Evolutionary conservation across 1,140 invertebrate species (phyloP), one percentile per base, ranked within the genome.

Genomic region (Hydropsyche tenuis): DNA sequence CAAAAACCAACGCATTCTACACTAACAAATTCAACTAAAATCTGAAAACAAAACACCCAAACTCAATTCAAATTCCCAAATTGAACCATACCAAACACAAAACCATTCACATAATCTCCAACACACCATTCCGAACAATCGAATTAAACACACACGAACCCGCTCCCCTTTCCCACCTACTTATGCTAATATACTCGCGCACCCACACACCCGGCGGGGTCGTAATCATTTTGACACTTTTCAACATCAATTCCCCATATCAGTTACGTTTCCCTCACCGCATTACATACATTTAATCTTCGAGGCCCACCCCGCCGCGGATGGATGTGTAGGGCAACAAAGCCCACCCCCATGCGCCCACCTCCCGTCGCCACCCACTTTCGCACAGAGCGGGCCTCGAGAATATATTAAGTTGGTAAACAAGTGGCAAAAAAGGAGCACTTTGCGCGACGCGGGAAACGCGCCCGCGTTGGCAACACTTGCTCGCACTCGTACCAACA

Each of bases 381-480:
- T 48, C 14, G 4, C 16, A 20, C 1, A 1, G 22, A 20, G 18
- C 56, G 25, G 25, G 53, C 66, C 72, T 72, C 48, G 14, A 64
- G 69, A 72, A 74, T 73, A 77, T 77, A 77, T 77, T 77, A 77
- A 77, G 75, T 77, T 77, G 71, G 75, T 74, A 77, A 77, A 77
- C 75, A 77, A 77, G 69, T 74, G 73, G 72, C 73, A 77, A 77
- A 77, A 76, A 77, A 77, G 72, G 46, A 72, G 69, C 72, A 72
- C 56, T 73, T 42, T 62, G 48, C 74, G 60, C 69, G 65, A 53
- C 53, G 69, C 20, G 56, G 56, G 23, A 60, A 37, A 60, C 56
- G 16, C 51, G n/a, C n/a, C n/a, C n/a, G 16, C 22, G 60, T 22
- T 9, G 56, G 30, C 9, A 37, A 37, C 30, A 37, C 3, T 4